Conservation (phyloP, 53 echinoderm and acorn worm genomes). For the Luidia sarsii region DNA sequence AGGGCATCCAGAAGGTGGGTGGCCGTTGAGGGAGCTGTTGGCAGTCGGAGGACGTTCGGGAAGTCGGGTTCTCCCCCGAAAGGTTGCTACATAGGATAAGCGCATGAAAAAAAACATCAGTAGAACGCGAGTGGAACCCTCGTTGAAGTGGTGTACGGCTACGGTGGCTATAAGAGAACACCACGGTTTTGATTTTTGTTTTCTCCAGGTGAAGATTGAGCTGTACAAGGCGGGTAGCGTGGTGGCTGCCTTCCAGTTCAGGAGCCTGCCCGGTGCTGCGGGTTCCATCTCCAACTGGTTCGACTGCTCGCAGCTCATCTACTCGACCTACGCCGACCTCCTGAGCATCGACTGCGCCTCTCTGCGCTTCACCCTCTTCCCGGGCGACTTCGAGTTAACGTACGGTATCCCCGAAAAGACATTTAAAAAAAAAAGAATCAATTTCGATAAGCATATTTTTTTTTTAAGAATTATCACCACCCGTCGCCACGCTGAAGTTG, state of each 20-base stretch:
- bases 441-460: no score
- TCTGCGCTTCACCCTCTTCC: slow-evolving; percentile 2
- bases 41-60: background rate
- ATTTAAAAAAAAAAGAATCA: no score
- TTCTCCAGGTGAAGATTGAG: slow-evolving; percentile 60
- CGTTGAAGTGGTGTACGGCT: no score
- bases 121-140: no score
- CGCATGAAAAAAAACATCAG: no score
- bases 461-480: no score
- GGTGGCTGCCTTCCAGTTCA: slow-evolving; percentile 48
- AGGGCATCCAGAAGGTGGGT: slow-evolving; percentile 59
- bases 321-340: slow-evolving; percentile 59
- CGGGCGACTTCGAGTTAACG: slow-evolving; percentile 61
- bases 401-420: slow-evolving; percentile 37
- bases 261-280: background rate
- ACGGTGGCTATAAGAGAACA: no score
- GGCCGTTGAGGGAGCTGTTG: background rate
- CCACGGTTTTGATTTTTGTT: no score
- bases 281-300: slow-evolving; percentile 59
- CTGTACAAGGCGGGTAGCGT: slow-evolving; percentile 44
- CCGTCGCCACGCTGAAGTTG: no score
- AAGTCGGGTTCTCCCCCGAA: background rate
- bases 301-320: slow-evolving; percentile 56
- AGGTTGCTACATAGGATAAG: no score
- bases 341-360: slow-evolving; percentile 1